These are phyloP conservation scores for Hyperoplus immaculatus DNA, from an alignment of 2,797 vertebrate genomes.

Conservation along the genomic window DNA sequence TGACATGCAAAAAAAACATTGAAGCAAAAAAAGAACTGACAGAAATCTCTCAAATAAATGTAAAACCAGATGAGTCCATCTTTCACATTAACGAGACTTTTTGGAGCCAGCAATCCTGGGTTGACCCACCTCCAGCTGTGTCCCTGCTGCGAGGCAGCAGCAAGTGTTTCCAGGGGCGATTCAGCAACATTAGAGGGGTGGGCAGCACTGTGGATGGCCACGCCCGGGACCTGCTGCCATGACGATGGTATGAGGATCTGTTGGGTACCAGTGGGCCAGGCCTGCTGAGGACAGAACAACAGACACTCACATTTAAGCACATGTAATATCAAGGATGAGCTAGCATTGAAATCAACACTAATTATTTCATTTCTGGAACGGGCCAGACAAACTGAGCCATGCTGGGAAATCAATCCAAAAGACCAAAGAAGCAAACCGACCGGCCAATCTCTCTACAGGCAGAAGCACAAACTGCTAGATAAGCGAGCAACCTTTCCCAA, in stretches of 20 bases:
- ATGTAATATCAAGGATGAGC: not conserved
- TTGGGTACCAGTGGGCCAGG: conserved; percentile 96
- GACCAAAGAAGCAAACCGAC: conserved; percentile 53
- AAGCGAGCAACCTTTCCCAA: conserved; percentile 74
- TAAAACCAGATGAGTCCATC: not conserved
- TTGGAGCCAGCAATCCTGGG: not conserved
- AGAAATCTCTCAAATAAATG: not conserved
- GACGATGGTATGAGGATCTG: conserved; percentile 98
- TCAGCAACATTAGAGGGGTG: conserved; percentile 89
- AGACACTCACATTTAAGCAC: conserved; percentile 50
- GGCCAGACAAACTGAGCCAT: conserved; percentile 75
- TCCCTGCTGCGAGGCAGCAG: conserved; percentile 88
- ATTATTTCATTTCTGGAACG: conserved; percentile 43
- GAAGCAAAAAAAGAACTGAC: not conserved
- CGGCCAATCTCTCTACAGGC: conserved; percentile 63
- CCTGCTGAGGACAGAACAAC: conserved; percentile 88
- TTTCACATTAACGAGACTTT: not conserved
- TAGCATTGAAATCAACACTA: conserved; percentile 5
- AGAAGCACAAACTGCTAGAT: conserved; percentile 67
- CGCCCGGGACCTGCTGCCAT: conserved; percentile 97
- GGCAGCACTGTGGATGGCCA: conserved; percentile 93
- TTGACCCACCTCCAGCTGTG: conserved; percentile 93
- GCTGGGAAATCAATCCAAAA: conserved; percentile 65
- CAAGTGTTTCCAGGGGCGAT: conserved; percentile 85
- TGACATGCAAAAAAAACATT: too few species aligned